Conservation (phyloP, 2,113 vertebrate genomes). For the Bujurquina vittata region DNA sequence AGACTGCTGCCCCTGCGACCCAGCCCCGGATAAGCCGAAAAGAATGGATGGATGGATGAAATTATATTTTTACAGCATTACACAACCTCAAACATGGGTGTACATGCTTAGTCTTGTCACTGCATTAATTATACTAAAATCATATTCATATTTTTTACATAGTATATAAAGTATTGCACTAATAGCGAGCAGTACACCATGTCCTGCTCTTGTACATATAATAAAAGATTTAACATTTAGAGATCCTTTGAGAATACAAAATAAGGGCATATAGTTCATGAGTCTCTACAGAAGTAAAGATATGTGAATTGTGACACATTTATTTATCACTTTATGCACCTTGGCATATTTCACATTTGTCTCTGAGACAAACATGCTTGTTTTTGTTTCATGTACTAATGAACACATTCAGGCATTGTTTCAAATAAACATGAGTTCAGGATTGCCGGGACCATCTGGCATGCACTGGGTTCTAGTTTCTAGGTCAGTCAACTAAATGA, state of each 20-base stretch:
- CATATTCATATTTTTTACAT: background rate
- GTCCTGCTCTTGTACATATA: background rate
- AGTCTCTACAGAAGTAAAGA: background rate
- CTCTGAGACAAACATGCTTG: slow-evolving; percentile 6
- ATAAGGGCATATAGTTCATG: background rate
- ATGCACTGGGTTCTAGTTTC: background rate
- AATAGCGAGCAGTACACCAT: background rate
- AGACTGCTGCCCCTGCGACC: too few species aligned
- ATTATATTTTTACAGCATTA: background rate
- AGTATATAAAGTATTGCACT: background rate
- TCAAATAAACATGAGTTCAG: background rate
- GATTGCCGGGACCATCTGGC: background rate
- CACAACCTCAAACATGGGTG: background rate
- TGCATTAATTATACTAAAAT: background rate
- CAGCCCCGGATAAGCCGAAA: too few species aligned
- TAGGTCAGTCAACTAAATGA: slow-evolving; percentile 38
- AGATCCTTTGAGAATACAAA: background rate
- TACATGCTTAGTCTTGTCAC: background rate
- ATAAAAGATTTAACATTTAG: background rate
- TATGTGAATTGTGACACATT: background rate
- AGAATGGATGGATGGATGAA: too few species aligned
- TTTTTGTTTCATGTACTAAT: background rate
- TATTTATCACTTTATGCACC: background rate
- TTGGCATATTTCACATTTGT: background rate
- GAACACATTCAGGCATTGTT: background rate